Base-by-base conservation (phyloP, 2,113 vertebrate species). In the Aegithalos caudatus region DNA sequence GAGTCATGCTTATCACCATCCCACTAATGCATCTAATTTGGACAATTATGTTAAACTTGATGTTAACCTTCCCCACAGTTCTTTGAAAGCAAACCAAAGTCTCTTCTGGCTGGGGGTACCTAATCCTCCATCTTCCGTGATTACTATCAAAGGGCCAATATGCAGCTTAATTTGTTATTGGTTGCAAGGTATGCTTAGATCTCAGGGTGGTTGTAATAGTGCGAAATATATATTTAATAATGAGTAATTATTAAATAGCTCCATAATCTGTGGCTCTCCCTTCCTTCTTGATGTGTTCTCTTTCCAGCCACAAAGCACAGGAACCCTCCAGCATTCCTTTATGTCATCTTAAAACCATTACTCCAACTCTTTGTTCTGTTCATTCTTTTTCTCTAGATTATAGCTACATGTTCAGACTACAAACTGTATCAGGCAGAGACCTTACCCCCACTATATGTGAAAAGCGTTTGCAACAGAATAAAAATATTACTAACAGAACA, bases 191-290 rank as follows among this genome's bases (percentile, higher is more conserved):
- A 73, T 2, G 2, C 77, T 81, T 77, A 84, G 72, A 81, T 78
- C 72, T 90, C 80, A 60, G 69, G 58, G 56, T 56, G 38, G 47
- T 28, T 88, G 56, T 64, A 95, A 37, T 20, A 18, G 24, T 78
- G 40, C 14, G 76, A 93, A 95, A 94, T 88, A 88, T 69, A 37
- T 72, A 65, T 81, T 80, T 93, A 93, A 90, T 81, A 94, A 78
- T 50, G 71, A 92, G 38, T 61, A 93, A 92, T 60, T 60, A 37
- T 60, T 60, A 37, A 37, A 60, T 66, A 80, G 4, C 51, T 81
- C 62, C 45, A 24, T 50, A 88, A 92, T 86, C 56, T 73, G 71
- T 4, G 9, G 54, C 19, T 88, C 7, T 94, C 51, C 33, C 14
- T 44, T 94, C 29, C 28, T 91, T 70, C 69, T 54, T 88, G 61